A percentile compares a stretch with the other conserved stretches of the same genome.
Conservation (phyloP, 2,113 vertebrate species). For the Pelvicachromis taeniatus region DNA sequence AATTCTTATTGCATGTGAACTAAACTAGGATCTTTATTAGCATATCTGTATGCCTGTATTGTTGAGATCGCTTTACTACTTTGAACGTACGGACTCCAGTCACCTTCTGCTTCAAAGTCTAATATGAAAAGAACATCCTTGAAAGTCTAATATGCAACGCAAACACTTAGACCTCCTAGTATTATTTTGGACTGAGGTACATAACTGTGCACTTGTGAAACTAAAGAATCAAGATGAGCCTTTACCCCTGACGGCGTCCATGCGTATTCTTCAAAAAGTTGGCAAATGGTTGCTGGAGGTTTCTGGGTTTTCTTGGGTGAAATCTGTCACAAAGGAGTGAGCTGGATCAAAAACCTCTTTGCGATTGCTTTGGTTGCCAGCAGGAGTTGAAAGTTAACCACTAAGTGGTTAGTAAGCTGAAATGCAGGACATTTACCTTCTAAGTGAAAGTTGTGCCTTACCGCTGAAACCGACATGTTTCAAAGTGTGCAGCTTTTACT, state of each 20-base stretch:
- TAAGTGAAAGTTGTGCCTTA: neutral
- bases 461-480: neutral
- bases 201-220: neutral
- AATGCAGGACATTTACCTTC: neutral
- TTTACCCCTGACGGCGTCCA: neutral
- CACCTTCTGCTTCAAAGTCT: neutral
- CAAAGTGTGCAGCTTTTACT: neutral
- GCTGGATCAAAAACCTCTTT: neutral
- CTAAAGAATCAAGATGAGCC: neutral
- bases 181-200: neutral
- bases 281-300: neutral
- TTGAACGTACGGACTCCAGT: neutral
- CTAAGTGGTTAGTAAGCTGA: neutral
- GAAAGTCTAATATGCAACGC: neutral
- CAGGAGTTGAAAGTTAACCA: neutral
- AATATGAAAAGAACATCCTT: too few species aligned
- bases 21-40: neutral
- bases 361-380: too few species aligned
- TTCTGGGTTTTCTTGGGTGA: neutral
- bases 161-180: neutral
- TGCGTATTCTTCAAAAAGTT: neutral
- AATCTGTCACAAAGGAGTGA: neutral
- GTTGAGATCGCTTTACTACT: neutral
- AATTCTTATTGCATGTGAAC: neutral
- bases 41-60: neutral